phyloP scores from a whole-genome alignment of 2,113 vertebrate genomes.

The Australoheros scitulus region DNA sequence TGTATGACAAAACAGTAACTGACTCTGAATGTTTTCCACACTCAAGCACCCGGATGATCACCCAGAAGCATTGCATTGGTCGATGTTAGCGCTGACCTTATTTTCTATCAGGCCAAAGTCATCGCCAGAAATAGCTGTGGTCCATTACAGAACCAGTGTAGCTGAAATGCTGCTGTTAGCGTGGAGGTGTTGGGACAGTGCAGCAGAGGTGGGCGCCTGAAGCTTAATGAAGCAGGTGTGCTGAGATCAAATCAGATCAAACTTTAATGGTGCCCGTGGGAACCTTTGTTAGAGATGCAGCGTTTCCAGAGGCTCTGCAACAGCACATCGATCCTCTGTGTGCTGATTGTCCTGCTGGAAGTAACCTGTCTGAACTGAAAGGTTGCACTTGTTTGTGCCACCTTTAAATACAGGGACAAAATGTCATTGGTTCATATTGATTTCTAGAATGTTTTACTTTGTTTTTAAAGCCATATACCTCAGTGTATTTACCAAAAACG shows the following conservation, averaged over 20 bases:
- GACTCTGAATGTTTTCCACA: slow-evolving; percentile 1
- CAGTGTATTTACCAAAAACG: too few species aligned
- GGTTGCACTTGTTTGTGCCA: not conserved
- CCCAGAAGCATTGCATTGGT: not conserved
- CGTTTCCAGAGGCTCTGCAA: not conserved
- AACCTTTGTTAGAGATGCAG: not conserved
- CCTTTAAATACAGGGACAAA: not conserved
- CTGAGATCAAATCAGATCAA: slow-evolving; percentile 21
- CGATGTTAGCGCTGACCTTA: slow-evolving; percentile 28
- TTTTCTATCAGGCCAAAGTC: slow-evolving; percentile 19
- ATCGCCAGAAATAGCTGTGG: slow-evolving; percentile 18
- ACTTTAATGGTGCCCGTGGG: slow-evolving; percentile 16
- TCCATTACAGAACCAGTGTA: not conserved
- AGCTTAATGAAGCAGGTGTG: slow-evolving; percentile 10
- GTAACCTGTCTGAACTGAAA: not conserved
- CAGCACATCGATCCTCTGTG: not conserved
- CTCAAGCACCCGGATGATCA: slow-evolving; percentile 6
- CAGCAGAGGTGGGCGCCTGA: not conserved
- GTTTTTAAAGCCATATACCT: not conserved
- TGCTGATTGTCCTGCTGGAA: not conserved
- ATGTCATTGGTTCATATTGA: slow-evolving; percentile 1
- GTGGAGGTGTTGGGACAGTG: not conserved
- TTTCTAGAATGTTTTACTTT: not conserved
- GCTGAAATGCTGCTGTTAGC: slow-evolving; percentile 4
- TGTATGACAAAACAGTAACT: not conserved